Evolutionary conservation across 2,113 vertebrate genomes (phyloP), one percentile per base, ranked within the genome.

Genomic region (Polyodon spathula): DNA sequence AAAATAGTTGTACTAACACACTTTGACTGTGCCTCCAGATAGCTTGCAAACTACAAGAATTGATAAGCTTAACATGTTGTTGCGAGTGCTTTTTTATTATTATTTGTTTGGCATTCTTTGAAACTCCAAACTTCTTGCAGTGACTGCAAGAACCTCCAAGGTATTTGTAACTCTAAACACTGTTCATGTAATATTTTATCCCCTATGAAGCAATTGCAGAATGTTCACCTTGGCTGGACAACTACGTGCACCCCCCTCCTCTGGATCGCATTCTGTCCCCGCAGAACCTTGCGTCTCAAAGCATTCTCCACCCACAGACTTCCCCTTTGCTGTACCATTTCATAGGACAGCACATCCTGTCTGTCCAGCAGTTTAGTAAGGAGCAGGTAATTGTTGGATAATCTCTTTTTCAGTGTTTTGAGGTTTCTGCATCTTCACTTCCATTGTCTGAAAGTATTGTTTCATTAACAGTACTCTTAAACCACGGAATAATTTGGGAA

Each of bases 311-410:
- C 75, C 70, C 87, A 38, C 93, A 89, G 81, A 88, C 80, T 6
- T 95, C 89, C 2, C 91, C 89, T 0, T 64, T 90, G 64, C 86
- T 97, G 54, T 89, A 97, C 74, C 84, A 83, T 0, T 72, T 98
- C 0, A 83, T 97, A 0, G 96, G 93, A 37, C 96, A 98, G 69
- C 96, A 98, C 56, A 64, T 98, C 66, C 84, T 98, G 61, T 92
- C 92, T 0, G 95, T 92, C 57, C 83, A 66, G 56, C 95, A 98
- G 81, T 98, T 98, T 81, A 93, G 88, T 77, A 98, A 98, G 76
- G 92, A 96, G 0, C 93, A 98, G 95, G 96, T 97, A 68, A 64
- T 11, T 6, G 5, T 11, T n/a, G n/a, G 3, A 37, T 37, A 38
- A 12, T 16, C 14, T 5, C 16, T 37, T 43, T 11, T 58, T 51